Base-by-base conservation (phyloP, 2,888 invertebrate species). In the Heliconius charithonia region DNA sequence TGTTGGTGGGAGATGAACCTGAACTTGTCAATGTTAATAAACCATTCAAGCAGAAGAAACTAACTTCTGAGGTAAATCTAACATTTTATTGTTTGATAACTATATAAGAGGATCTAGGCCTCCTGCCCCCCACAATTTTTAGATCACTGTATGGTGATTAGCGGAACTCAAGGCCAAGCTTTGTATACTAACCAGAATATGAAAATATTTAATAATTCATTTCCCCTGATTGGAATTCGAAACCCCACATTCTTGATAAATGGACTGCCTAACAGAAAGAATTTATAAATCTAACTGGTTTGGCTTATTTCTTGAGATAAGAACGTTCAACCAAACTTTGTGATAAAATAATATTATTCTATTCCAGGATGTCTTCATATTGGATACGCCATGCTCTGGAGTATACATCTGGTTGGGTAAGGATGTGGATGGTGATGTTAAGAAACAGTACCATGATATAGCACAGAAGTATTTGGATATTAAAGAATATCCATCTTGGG, bases 401-500 rank as follows among this genome's bases (percentile, higher is more conserved):
- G 96, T 98, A 56, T 98, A 96, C 89, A 96, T 97, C 3, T 98
- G 98, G 98, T 96, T 98, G 66, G 98, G 98, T 0, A 96, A 96
- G 78, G 96, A 96, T 3, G 96, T 97, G 77, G 97, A 96, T 4
- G 56, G 85, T 0, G 92, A 92, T 0, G 83, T 97, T 84, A 97
- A 97, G 89, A 94, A 96, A 67, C 96, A 96, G 82, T 96, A 97
- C 73, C 95, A 97, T 94, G 95, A 95, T 51, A 96, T 96, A 82
- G 97, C 96, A 0, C 96, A 97, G 84, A 90, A 94, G 78, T 97
- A 96, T 86, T 89, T 96, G 82, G 95, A 93, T 83, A 92, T 91
- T 10, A 96, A 97, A 85, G 96, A 96, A 12, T 97, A 97, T 86
- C 97, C 98, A 0, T 90, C 95, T 12, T 97, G 97, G 97, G 97